Evolutionary conservation across 2,113 vertebrate genomes (phyloP), one percentile per base, ranked within the genome.

Genomic region (Ammospiza nelsoni): DNA sequence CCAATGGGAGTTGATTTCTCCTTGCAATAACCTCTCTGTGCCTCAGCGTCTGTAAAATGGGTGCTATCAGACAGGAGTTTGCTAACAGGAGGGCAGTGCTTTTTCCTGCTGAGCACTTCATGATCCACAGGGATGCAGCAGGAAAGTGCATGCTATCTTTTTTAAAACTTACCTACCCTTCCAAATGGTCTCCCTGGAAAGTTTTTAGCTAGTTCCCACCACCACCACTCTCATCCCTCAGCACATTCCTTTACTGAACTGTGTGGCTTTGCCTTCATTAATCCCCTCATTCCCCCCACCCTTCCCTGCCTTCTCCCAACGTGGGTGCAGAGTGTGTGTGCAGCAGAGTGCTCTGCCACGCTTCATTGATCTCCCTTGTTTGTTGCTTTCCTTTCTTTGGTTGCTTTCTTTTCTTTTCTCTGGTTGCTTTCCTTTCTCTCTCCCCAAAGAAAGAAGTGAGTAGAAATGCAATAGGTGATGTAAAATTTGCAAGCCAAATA

Each of bases 401-500:
- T 51, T 90, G 80, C 80, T 89, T 90, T 72, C 54, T 69, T 88
- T 75, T 48, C 71, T 76, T 88, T 75, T 48, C 71, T 76, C n/a
- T 44, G 11, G 33, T 57, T 93, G 79, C 80, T 89, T 89, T 82
- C 51, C 58, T 73, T 84, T 52, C 69, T 85, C 66, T 66, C 61
- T 90, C 39, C 63, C 67, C 72, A 74, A 85, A 94, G 81, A 84
- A 92, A 75, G 79, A 51, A 86, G 73, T 1, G 46, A 84, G 74
- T 76, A 46, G 78, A 84, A 95, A 91, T 0, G 75, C 72, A 85
- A 43, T 28, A 88, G 82, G 78, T 91, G 71, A 90, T 69, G 71
- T 69, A 66, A 87, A 94, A 76, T 63, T 61, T 84, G 73, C 68
- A 78, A 89, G 82, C 87, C 85, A 91, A 66, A 39, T 51, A 91